Conservation (phyloP, 1,140 invertebrate genomes). For the Zaprionus kolodkinae region DNA sequence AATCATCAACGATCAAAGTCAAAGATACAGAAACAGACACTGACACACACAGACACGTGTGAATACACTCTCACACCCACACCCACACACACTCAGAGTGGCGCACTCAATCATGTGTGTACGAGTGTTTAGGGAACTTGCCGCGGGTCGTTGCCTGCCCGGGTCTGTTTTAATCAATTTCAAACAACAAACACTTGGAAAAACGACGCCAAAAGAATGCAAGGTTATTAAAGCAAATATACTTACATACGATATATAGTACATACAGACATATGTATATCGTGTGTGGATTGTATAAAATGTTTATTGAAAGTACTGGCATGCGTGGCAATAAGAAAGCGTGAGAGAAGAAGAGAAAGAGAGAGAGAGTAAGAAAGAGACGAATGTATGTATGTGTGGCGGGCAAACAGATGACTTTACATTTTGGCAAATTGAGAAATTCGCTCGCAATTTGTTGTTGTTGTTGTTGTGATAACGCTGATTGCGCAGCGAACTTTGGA, state of each 20-base stretch:
- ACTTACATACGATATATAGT: constrained; percentile 6
- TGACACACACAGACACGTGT: constrained; percentile 6
- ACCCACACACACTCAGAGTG: constrained; percentile 19
- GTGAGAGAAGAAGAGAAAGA: not conserved
- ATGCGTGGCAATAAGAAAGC: constrained; percentile 10
- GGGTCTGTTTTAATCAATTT: constrained; percentile 76
- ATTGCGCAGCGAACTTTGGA: constrained; percentile 33
- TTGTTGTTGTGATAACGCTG: constrained; percentile 17
- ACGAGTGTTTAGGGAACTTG: constrained; percentile 63
- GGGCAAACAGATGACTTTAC: constrained; percentile 50
- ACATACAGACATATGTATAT: constrained; percentile 7
- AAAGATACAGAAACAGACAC: constrained; percentile 67
- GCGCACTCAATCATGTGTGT: constrained; percentile 59
- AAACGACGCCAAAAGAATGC: constrained; percentile 61
- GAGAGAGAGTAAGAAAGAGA: constrained; percentile 12
- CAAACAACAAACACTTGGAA: constrained; percentile 68
- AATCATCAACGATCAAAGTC: constrained; percentile 78
- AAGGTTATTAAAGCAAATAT: constrained; percentile 67
- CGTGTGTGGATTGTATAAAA: constrained; percentile 52
- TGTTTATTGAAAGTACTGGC: constrained; percentile 48
- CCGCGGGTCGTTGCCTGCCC: constrained; percentile 54
- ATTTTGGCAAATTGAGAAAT: constrained; percentile 51
- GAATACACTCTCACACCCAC: constrained; percentile 11
- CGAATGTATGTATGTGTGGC: constrained; percentile 36
- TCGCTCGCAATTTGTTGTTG: constrained; percentile 26